phyloP scores from a whole-genome alignment of 1,140 invertebrate species.

The Ditylenchus dipsaci region DNA sequence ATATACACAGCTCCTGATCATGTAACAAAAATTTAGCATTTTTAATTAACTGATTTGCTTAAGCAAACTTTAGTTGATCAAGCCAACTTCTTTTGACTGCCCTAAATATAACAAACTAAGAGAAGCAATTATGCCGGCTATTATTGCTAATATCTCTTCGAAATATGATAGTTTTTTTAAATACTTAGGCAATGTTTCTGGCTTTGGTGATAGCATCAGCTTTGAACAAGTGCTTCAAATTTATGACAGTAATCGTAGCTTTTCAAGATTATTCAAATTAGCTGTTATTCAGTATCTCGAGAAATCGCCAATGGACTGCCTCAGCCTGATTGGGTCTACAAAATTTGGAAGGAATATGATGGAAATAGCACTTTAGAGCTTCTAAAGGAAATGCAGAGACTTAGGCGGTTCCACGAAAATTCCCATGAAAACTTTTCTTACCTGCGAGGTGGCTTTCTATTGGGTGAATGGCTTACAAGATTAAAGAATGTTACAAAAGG shows the following conservation, averaged over 20 bases:
- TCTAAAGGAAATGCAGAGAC: too few relatives aligned
- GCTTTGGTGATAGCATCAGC: not conserved
- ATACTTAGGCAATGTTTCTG: slow-evolving; percentile 3
- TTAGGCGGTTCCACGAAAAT: too few relatives aligned
- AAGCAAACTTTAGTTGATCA: slow-evolving; percentile 12
- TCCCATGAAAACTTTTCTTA: too few relatives aligned
- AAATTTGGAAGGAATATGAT: slow-evolving; percentile 9
- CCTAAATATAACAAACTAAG: slow-evolving; percentile 16
- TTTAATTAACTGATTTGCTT: slow-evolving; percentile 13
- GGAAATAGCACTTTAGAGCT: too few relatives aligned
- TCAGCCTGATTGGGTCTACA: slow-evolving; percentile 23
- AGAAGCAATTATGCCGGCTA: slow-evolving; percentile 1
- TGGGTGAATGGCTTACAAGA: too few relatives aligned
- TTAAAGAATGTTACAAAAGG: too few relatives aligned
- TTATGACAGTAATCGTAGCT: not conserved
- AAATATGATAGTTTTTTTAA: slow-evolving; percentile 17
- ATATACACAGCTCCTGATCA: slow-evolving; percentile 10
- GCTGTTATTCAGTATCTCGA: not conserved
- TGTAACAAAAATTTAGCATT: not conserved
- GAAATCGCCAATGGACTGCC: slow-evolving; percentile 12
- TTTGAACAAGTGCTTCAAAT: slow-evolving; percentile 1
- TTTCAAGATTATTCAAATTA: not conserved
- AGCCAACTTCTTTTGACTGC: slow-evolving; percentile 23
- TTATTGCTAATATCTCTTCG: slow-evolving; percentile 1
- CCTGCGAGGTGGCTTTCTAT: too few relatives aligned